Percentiles rank a stretch among this genome's conserved stretches.
Evolutionary conservation across 2,888 invertebrate species (phyloP).

Genomic region (Idaea dimidiata): DNA sequence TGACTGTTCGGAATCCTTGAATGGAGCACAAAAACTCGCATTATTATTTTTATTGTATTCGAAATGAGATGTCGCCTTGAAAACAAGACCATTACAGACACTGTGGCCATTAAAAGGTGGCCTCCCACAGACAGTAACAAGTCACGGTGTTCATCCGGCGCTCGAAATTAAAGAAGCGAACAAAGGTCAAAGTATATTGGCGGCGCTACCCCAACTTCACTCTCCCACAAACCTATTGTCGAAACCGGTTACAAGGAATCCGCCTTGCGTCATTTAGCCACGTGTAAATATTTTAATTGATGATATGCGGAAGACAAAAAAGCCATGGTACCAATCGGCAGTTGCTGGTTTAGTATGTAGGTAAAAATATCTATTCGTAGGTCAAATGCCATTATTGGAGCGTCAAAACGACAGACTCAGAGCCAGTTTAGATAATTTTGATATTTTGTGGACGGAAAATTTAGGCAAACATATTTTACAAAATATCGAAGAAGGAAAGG

Average conservation of each 20-base stretch:
- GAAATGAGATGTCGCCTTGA: conserved; percentile 70
- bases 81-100: conserved; percentile 58
- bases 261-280: conserved; percentile 69
- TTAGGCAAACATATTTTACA: conserved; percentile 15
- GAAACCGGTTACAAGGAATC: conserved; percentile 69
- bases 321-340: conserved; percentile 52
- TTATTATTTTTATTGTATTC: conserved; percentile 69
- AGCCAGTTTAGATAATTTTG: conserved; percentile 13
- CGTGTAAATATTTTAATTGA: conserved; percentile 78
- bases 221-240: conserved; percentile 67
- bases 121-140: conserved; percentile 37
- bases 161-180: conserved; percentile 32
- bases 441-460: conserved; percentile 21
- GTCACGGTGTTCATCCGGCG: conserved; percentile 25
- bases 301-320: conserved; percentile 75
- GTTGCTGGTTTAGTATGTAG: conserved; percentile 40
- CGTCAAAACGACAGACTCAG: conserved; percentile 23
- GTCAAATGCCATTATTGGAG: conserved; percentile 34
- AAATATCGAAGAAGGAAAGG: conserved; percentile 22
- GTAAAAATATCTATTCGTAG: conserved; percentile 34
- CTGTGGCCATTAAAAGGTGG: conserved; percentile 47
- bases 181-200: conserved; percentile 58
- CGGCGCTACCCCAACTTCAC: conserved; percentile 63
- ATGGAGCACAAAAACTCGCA: conserved; percentile 68
- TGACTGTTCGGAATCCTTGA: conserved; percentile 56